Percentiles rank a stretch among this genome's conserved stretches.
phyloP scores from a whole-genome alignment of 2,797 vertebrate genomes.

The Ambastaia sidthimunki region DNA sequence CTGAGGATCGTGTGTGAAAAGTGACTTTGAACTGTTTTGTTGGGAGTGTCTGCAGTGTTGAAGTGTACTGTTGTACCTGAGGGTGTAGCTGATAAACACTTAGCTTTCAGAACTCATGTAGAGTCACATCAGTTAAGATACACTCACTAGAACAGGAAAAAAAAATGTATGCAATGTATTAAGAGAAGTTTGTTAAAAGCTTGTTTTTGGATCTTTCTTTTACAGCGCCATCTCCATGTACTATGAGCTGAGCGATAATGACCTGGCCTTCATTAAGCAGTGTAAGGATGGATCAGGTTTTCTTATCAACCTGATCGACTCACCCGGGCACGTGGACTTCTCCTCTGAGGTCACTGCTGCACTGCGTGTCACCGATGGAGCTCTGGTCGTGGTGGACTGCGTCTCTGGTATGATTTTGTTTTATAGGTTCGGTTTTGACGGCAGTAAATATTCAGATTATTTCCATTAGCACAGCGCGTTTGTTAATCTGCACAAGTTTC shows the following conservation, averaged over 20 bases:
- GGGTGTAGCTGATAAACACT: not conserved
- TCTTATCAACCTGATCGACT: constrained; percentile 96
- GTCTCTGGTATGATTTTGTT: constrained; percentile 87
- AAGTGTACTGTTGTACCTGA: not conserved
- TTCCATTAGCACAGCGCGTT: no score
- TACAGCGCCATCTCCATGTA: constrained; percentile 91
- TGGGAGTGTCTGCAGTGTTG: no score
- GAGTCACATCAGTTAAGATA: not conserved
- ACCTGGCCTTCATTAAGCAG: constrained; percentile 95
- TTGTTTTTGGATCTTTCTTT: not conserved
- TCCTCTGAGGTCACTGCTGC: constrained; percentile 96
- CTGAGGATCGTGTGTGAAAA: no score
- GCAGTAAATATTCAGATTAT: no score
- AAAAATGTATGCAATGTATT: no score
- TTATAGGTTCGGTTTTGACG: no score
- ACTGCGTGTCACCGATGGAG: constrained; percentile 93
- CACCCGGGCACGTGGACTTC: constrained; percentile 94
- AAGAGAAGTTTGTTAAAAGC: no score
- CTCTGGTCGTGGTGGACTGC: constrained; percentile 93
- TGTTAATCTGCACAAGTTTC: not conserved
- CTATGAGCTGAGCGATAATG: constrained; percentile 86
- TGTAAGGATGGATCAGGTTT: constrained; percentile 89
- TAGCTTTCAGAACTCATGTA: not conserved
- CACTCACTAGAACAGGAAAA: not conserved
- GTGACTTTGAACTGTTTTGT: no score